Base-by-base conservation (phyloP, 1,140 invertebrate genomes). In the Drosophila melanogaster region DNA sequence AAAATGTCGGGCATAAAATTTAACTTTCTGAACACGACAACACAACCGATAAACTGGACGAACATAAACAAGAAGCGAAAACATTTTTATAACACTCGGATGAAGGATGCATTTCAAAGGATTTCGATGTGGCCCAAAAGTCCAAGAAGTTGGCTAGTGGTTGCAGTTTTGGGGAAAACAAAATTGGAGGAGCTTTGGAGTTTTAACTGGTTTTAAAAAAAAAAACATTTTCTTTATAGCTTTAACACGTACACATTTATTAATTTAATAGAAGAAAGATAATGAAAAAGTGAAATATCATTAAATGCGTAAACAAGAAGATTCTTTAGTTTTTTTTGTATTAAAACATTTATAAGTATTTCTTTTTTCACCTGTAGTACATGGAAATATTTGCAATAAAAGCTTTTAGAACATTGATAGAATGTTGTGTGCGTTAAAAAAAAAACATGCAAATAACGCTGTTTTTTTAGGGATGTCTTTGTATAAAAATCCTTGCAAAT, bases 1-100 rank as follows among this genome's bases (percentile, higher is more conserved):
- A 17, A 15, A 41, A 59, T 80, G 66, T 58, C 72, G 65, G 15
- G 73, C 56, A 69, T 69, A 64, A 86, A 86, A 85, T 81, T 86
- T 59, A 81, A 81, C 59, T 85, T 75, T 62, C 54, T 49, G 30
- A n/a, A 61, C 73, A 65, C 66, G 61, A 65, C 77, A 67, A 33
- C 8, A 26, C 19, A 66, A 81, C 51, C 56, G 51, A 64, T 43
- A 64, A 51, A 73, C 33, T 43, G 33, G 57, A 22, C 14, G 22
- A 74, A 54, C 41, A 76, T 67, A 76, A 77, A 80, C 57, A 85
- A 50, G n/a, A 64, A 79, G 55, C 62, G 65, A 65, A 67, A 37
- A 43, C 55, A 72, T 54, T 70, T 56, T 65, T 65, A 43, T 40
- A 56, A 44, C 35, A 73, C 35, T 73, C 81, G 26, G 41, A 37